These are phyloP conservation scores for Rattus norvegicus DNA, from an alignment of 2,113 vertebrate species.

Conservation along the genomic window GRCr8 NC_086035.1:9673501-9674000, in stretches of 20 bases:
- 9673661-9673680: background rate
- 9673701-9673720: background rate
- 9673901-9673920: slow-evolving; percentile 39
- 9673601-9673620: background rate
- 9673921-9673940: background rate
- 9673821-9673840: slow-evolving; percentile 47
- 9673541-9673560: background rate
- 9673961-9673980: background rate
- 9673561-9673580: slow-evolving; percentile 63
- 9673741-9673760: background rate
- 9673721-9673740: background rate
- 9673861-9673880: slow-evolving; percentile 48
- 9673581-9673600: background rate
- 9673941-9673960: background rate
- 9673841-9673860: slow-evolving; percentile 60
- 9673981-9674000: background rate
- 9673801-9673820: slow-evolving; percentile 50
- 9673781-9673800: background rate
- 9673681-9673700: slow-evolving; percentile 47
- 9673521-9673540: background rate
- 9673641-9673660: background rate
- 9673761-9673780: background rate
- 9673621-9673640: background rate
- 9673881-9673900: slow-evolving; percentile 19
- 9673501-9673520: background rate